phyloP scores from a whole-genome alignment of 2,113 vertebrate species.

The Burhinus bistriatus region DNA sequence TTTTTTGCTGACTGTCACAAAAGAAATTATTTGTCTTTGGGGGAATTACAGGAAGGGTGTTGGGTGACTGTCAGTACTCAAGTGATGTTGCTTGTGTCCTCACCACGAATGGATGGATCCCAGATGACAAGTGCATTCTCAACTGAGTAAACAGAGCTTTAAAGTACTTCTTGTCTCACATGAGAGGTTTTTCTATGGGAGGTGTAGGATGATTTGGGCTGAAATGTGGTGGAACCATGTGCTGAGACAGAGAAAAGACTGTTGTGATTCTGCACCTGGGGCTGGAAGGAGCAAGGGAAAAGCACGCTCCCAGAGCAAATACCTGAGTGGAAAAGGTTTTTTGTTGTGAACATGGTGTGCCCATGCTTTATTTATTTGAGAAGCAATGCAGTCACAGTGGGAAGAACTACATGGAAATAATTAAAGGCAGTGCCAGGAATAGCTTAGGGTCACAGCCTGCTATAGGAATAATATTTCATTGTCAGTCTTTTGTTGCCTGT shows the following conservation, averaged over 20 bases:
- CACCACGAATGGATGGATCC: not conserved
- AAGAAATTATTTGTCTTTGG: not conserved
- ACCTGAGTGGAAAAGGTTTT: not conserved
- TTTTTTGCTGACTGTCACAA: not conserved
- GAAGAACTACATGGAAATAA: not conserved
- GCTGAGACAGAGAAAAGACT: not conserved
- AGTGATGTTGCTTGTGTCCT: not conserved
- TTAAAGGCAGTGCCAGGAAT: not conserved
- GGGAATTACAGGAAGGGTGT: not conserved
- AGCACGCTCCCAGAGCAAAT: not conserved
- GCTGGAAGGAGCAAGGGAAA: not conserved
- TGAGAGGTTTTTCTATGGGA: not conserved
- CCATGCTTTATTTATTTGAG: not conserved
- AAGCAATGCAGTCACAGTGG: not conserved
- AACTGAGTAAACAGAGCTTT: not conserved
- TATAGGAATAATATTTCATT: not conserved
- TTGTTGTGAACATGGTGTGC: not conserved
- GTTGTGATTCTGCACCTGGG: not conserved
- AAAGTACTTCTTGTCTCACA: not conserved
- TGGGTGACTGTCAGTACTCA: not conserved
- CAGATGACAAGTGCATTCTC: not conserved
- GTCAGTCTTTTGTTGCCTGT: not conserved
- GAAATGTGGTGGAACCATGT: not conserved
- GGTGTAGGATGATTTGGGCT: not conserved
- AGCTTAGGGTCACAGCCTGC: not conserved